Conservation (phyloP, 2,888 invertebrate genomes). For the Lasioglossum vierecki region DNA sequence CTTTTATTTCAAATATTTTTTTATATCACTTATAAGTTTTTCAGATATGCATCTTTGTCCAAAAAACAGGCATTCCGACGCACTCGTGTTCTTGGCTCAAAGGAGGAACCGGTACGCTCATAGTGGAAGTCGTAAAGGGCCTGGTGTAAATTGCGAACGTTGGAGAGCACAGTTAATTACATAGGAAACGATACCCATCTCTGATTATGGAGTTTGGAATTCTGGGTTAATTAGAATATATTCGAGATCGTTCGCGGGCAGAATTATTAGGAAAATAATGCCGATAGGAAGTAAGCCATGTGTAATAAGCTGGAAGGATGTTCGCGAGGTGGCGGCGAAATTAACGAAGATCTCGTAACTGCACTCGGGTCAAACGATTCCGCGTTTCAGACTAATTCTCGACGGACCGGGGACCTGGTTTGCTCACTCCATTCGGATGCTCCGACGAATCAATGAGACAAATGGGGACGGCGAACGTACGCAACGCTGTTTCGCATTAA, state of each 20-base stretch:
- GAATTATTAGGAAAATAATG: slow-evolving; percentile 32
- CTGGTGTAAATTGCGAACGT: background rate
- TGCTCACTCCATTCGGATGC: slow-evolving; percentile 25
- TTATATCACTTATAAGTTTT: no score
- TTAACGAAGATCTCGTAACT: slow-evolving; percentile 42
- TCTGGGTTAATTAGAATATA: background rate
- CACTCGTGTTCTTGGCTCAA: no score
- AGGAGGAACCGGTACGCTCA: no score
- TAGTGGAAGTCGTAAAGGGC: no score
- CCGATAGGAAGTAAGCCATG: background rate
- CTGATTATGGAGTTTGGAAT: background rate
- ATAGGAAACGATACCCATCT: background rate
- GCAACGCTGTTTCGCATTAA: slow-evolving; percentile 50
- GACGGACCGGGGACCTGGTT: slow-evolving; percentile 26
- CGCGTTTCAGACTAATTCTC: slow-evolving; percentile 52
- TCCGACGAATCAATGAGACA: slow-evolving; percentile 62
- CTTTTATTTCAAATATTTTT: no score
- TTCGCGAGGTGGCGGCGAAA: slow-evolving; percentile 33
- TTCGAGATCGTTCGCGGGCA: slow-evolving; percentile 7
- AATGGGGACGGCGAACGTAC: slow-evolving; percentile 56
- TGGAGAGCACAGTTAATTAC: background rate
- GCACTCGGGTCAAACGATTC: slow-evolving; percentile 25
- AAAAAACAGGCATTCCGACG: no score
- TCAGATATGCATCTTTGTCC: no score
- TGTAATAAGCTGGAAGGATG: slow-evolving; percentile 22